Evolutionary conservation across 2,113 vertebrate genomes (phyloP), one percentile per base, ranked within the genome.

Genomic region (Microcebus ravelobensis): DNA sequence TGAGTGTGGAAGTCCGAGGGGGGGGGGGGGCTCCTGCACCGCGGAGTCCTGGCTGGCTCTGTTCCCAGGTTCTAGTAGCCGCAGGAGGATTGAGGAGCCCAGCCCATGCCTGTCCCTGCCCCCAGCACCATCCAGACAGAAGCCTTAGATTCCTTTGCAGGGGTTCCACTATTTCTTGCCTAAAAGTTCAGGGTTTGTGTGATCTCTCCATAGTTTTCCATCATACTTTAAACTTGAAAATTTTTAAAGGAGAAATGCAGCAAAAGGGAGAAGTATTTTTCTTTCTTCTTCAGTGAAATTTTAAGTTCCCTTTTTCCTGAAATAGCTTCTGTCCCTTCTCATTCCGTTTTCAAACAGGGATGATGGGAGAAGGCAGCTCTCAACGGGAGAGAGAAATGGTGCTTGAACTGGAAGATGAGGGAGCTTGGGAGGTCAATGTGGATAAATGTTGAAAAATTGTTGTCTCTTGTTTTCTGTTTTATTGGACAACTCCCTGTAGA

Each of bases 201-300:
- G 31, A 15, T 48, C 29, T 50, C 67, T 61, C 34, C 34, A 0
- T 25, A 21, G 39, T 45, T 94, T 85, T 65, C 52, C 36, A 70
- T 45, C 9, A 25, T 42, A 81, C 36, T 71, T 34, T 34, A 34
- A 84, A 48, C 81, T 52, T 18, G 48, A 87, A 36, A 34, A 73
- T 68, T 48, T 17, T 70, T 31, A 50, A 65, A 92, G 45, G 80
- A 45, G 52, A 63, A 79, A 84, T 63, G 31, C 14, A 29, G 45
- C 23, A 50, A 91, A 91, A 90, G 31, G 79, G 50, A 45, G 48
- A 95, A 84, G 73, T 52, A 42, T 73, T 90, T 94, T 76, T 57
- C 29, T 83, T 48, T 50, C 36, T 92, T 29, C 9, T 5, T 71
- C 15, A 12, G 29, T 79, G 23, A 88, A 87, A 21, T 96, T 96